Evolutionary conservation across 2,888 invertebrate species (phyloP).

Genomic region (Exephanes ischioxanthus): DNA sequence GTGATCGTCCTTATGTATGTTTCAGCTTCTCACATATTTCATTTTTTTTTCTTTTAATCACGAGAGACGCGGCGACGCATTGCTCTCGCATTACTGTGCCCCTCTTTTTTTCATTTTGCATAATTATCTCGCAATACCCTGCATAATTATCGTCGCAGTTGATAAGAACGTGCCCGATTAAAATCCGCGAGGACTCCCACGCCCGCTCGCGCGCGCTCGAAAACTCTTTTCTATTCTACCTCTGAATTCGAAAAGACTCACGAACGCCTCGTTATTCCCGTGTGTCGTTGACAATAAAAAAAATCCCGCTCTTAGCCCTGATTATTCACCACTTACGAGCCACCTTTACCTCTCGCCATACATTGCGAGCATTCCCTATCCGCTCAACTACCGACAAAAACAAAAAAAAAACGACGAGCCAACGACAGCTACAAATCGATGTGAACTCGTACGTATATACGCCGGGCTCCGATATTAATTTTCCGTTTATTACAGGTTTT

Average conservation of each 20-base stretch:
- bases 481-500: slow-evolving; percentile 37
- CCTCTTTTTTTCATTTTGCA: slow-evolving; percentile 12
- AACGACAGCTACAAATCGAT: slow-evolving; percentile 48
- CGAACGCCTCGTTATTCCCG: background rate
- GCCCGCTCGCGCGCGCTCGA: background rate
- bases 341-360: slow-evolving; percentile 6
- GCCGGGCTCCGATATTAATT: slow-evolving; percentile 33
- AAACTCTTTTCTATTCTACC: background rate
- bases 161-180: slow-evolving; percentile 7
- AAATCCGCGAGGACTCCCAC: slow-evolving; percentile 1
- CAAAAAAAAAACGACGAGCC: slow-evolving; percentile 4
- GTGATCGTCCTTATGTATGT: slow-evolving; percentile 46
- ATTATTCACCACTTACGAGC: background rate
- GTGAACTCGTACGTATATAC: slow-evolving; percentile 50
- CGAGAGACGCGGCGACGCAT: background rate
- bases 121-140: slow-evolving; percentile 14
- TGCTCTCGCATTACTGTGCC: slow-evolving; percentile 1
- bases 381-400: background rate
- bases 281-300: slow-evolving; percentile 17
- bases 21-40: slow-evolving; percentile 40
- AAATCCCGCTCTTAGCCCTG: slow-evolving; percentile 7
- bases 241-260: slow-evolving; percentile 1
- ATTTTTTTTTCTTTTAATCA: slow-evolving; percentile 22
- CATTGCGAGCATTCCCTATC: slow-evolving; percentile 5
- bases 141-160: slow-evolving; percentile 22